Evolutionary conservation across 92 coral and sea anemone genomes (phyloP).

Genomic region (Phenganax marumi): DNA sequence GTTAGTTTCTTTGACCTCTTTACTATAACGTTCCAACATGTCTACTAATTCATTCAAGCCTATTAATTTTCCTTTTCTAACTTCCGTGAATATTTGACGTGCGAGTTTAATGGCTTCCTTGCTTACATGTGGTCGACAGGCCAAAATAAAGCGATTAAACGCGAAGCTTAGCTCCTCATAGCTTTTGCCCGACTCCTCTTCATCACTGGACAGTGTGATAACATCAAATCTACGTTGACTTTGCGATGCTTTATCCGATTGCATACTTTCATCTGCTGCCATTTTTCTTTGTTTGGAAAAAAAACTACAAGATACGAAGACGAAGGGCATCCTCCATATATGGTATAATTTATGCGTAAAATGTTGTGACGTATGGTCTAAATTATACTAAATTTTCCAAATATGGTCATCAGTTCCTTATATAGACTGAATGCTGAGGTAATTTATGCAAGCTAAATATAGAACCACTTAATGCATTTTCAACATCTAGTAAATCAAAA

Average conservation of each 20-base stretch:
- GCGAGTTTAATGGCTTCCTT: conserved; percentile 64
- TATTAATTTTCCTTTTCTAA: conserved; percentile 60
- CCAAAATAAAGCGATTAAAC: conserved; percentile 56
- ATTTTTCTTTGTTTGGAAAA: conserved; percentile 37
- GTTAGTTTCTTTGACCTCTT: conserved; percentile 52
- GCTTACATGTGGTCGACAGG: conserved; percentile 50
- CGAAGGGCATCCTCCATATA: conserved; percentile 42
- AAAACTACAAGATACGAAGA: neutral
- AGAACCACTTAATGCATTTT: neutral
- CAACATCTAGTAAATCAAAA: neutral
- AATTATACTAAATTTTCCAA: conserved; percentile 33
- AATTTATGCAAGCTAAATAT: conserved; percentile 37
- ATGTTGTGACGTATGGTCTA: neutral
- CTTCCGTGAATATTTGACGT: conserved; percentile 65
- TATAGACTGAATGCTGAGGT: neutral
- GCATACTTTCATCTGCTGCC: conserved; percentile 48
- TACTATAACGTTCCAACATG: conserved; percentile 63
- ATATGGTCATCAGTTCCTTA: conserved; percentile 35
- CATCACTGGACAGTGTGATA: conserved; percentile 74
- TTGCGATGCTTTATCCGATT: neutral
- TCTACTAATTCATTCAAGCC: conserved; percentile 62
- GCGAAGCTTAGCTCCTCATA: conserved; percentile 54
- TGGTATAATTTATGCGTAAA: conserved; percentile 65
- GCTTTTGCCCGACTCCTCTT: conserved; percentile 69
- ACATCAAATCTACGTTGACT: conserved; percentile 23